Base-by-base conservation (phyloP, 2,797 vertebrate species). In the Staurois parvus region DNA sequence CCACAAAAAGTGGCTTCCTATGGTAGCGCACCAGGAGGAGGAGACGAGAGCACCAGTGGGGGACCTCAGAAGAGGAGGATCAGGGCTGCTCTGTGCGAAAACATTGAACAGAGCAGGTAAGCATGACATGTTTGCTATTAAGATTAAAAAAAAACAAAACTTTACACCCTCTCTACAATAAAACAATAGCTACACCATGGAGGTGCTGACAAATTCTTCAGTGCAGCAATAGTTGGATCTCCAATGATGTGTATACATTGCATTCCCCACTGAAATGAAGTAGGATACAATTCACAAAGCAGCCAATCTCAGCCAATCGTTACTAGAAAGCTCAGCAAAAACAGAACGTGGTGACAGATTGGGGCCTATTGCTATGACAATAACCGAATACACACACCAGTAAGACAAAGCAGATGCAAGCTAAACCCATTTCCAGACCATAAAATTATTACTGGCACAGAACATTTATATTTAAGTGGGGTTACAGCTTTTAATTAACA, bases 401-500 rank as follows among this genome's bases (percentile, higher is more conserved):
- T 59, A 69, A 40, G 10, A 70, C 68, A 24, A 24, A 70, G 11
- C 68, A 40, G 69, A 72, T 24, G 69, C 34, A n/a, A 72, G 2
- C 24, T 10, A n/a, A 72, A 80, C 4, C 2, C 66, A 32, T 52
- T 29, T 32, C 26, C 64, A 34, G 40, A 48, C 40, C 37, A 4
- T 9, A 19, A 19, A 29, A 9, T 80, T 70, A 70, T 80, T 32
- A 21, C 66, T 2, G 45, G 69, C 26, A 59, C 8, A 19, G 29
- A 45, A 29, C 78, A 68, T 56, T 70, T 80, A 56, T 7, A 6
- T 52, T 17, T 70, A 70, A 59, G 45, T 72, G 66, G 79, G 30
- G 67, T 40, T 72, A 80, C 79, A 19, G 24, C 79, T 70, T 80
- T 80, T 80, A 70, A 80, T 80, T 80, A 80, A 80, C 79, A 37